Evolutionary conservation across 92 coral and sea anemone species (phyloP).

Genomic region (Ricordea florida): DNA sequence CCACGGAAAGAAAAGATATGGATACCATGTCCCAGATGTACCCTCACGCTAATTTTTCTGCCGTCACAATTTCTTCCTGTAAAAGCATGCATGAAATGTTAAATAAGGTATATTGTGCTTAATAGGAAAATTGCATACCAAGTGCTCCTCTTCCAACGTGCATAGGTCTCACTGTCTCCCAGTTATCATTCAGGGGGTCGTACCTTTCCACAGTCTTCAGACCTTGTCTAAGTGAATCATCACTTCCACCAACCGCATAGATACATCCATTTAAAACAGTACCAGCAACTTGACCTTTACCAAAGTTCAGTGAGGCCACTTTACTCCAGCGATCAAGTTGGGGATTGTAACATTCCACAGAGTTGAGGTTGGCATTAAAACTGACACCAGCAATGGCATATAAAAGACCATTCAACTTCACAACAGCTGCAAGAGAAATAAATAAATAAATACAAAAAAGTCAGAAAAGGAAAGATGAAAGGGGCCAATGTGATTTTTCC

Average conservation of each 20-base stretch:
- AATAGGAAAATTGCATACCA: no score
- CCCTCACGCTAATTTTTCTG: no score
- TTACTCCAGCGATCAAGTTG: slow-evolving; percentile 42
- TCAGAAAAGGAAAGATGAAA: no score
- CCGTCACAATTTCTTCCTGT: no score
- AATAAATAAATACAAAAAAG: no score
- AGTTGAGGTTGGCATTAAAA: slow-evolving; percentile 33
- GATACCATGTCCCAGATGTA: no score
- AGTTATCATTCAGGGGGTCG: slow-evolving; percentile 30
- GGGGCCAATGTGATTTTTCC: no score
- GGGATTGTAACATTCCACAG: slow-evolving; percentile 60
- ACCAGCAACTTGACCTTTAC: slow-evolving; percentile 66
- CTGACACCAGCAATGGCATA: slow-evolving; percentile 62
- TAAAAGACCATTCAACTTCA: slow-evolving; percentile 40
- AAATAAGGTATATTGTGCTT: no score
- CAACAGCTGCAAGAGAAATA: slow-evolving; percentile 42
- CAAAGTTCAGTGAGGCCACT: slow-evolving; percentile 27
- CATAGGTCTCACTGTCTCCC: slow-evolving; percentile 50
- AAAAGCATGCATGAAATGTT: no score
- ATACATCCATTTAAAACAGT: slow-evolving; percentile 56
- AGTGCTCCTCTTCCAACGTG: slow-evolving; percentile 57
- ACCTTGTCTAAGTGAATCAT: slow-evolving; percentile 53
- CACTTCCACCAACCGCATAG: slow-evolving; percentile 55
- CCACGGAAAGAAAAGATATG: no score
- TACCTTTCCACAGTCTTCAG: slow-evolving; percentile 62